Evolutionary conservation across 2,797 vertebrate genomes (phyloP), one percentile per base, ranked within the genome.

Genomic region (Nyctalus aviator): DNA sequence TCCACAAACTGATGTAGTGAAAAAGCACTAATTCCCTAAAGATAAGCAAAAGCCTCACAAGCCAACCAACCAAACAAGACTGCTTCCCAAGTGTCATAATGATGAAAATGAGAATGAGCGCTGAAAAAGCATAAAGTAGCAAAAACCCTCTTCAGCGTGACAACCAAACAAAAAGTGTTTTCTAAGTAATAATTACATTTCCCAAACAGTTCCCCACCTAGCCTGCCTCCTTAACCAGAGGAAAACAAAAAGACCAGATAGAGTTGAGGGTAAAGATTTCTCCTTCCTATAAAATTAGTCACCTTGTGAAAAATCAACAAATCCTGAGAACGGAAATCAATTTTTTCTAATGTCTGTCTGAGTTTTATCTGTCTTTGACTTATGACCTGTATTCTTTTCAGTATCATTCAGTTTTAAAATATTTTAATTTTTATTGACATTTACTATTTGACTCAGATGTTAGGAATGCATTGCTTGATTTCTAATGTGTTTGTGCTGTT

Each of bases 251-350:
- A 15, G 66, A 20, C n/a, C 37, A 72, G 15, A 25, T 3, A 68
- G 20, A n/a, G 64, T 71, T 48, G 32, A 86, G 46, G 46, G 4
- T 32, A 30, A 88, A 88, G 44, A 55, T 76, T 84, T 81, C 25
- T 79, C 20, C 27, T 73, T 93, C 84, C 73, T 18, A 69, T 75
- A 91, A 71, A 77, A 37, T 48, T 64, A 75, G 20, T 69, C 35
- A 48, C 5, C 27, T 46, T 64, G 35, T 35, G 9, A 4, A 88
- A 84, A 84, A 88, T 81, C 27, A 83, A n/a, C 12, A 64, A 17
- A 64, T 87, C 13, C 30, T 20, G 59, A 91, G 53, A 66, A 32
- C 62, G 44, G n/a, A 91, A 79, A 59, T 30, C 6, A n/a, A 44
- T 35, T 93, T 86, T 77, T 77, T 59, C 64, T 87, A 77, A n/a